Base-by-base conservation (phyloP, 2,797 vertebrate species). In the Neosalanx taihuensis region DNA sequence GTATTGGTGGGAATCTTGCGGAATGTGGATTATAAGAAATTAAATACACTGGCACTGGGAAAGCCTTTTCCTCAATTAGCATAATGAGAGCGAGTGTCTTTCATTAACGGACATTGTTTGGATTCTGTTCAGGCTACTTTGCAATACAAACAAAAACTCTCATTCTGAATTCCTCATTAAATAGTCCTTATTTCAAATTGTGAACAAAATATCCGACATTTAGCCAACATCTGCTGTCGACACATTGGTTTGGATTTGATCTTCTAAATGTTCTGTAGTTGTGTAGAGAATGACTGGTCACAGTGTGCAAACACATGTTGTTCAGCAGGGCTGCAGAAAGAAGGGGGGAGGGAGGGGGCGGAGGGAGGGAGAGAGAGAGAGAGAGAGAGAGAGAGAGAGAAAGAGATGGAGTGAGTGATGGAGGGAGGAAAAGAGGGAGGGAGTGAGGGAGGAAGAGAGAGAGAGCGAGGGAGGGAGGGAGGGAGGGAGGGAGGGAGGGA, bases 1-100 rank as follows among this genome's bases (percentile, higher is more conserved):
- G 78, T 74, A 71, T 76, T 41, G 37, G 37, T 13, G 37, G 37
- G n/a, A 41, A 7, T 1, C 10, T 10, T 41, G 1, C 3, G 10
- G 37, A 41, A 7, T 1, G 2, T 41, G 37, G 10, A n/a, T n/a
- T 5, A 7, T n/a, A 53, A 53, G 15, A 53, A 18, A 17, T 17
- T 4, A 17, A 53, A 53, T 6, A 53, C 1, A 4, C 18, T 53
- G 51, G 15, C 51, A 53, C 18, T 53, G 51, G 1, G 17, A 53
- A 17, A n/a, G 51, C 51, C 18, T 53, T 53, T 4, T n/a, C 51
- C 18, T 53, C 18, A 6, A 53, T 17, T 4, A 53, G 51, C 17
- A n/a, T 18, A 4, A 3, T 53, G 3, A 53, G 4, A 53, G 51
- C 51, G 6, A 53, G 17, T 53, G 18, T 53, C 13, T 53, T n/a